A percentile compares a stretch with the other conserved stretches of the same genome.
phyloP scores from a whole-genome alignment of 2,888 invertebrate genomes.

The Elgonia sp. region DNA sequence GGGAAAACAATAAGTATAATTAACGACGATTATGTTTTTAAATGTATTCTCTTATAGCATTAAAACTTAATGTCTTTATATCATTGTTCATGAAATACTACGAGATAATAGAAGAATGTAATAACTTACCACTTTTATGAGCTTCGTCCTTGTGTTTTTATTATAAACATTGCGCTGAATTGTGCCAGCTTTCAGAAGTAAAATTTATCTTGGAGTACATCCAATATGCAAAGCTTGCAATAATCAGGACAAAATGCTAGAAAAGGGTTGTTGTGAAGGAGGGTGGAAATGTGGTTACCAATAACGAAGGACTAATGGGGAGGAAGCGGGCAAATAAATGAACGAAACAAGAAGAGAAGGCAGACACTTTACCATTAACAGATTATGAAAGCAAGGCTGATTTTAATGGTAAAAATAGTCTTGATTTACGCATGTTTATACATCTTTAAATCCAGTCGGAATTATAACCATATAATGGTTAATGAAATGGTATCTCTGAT shows the following conservation, averaged over 20 bases:
- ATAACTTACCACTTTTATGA: neutral
- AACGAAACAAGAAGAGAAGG: no score
- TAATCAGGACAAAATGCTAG: conserved; percentile 56
- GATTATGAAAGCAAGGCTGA: no score
- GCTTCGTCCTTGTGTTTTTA: neutral
- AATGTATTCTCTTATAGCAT: no score
- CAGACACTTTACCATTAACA: no score
- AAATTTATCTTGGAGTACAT: neutral
- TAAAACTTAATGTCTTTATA: no score
- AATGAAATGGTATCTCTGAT: conserved; percentile 38
- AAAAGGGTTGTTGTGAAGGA: conserved; percentile 59
- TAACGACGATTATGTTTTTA: no score
- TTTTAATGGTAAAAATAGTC: no score
- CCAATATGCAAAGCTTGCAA: conserved; percentile 35
- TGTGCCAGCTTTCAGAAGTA: neutral
- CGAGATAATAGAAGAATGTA: neutral
- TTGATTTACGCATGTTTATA: no score
- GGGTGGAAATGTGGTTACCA: conserved; percentile 59
- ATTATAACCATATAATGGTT: conserved; percentile 2
- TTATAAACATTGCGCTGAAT: neutral
- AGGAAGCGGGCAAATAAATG: no score
- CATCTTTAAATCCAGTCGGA: no score
- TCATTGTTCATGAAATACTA: no score
- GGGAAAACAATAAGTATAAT: no score
- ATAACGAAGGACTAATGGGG: conserved; percentile 86